Conservation (phyloP, 2,797 vertebrate genomes). For the Sciurus vulgaris region DNA sequence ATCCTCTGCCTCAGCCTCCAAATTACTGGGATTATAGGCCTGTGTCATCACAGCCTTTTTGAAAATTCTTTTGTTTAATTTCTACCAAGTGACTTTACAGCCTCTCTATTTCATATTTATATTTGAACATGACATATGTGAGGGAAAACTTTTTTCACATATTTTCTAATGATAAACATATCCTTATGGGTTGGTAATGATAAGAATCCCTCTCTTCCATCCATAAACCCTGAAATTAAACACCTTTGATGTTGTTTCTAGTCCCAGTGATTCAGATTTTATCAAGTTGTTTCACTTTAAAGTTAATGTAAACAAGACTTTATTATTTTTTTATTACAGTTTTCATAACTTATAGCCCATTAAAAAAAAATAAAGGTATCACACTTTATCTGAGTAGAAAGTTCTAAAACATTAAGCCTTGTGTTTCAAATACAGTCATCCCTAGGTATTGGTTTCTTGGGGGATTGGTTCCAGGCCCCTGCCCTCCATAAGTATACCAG, state of each 20-base stretch:
- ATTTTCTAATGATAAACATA: conserved; percentile 1
- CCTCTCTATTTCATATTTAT: conserved; percentile 24
- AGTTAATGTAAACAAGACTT: background rate
- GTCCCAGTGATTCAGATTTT: conserved; percentile 1
- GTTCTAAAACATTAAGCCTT: conserved; percentile 45
- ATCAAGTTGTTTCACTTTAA: conserved; percentile 54
- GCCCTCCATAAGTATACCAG: background rate
- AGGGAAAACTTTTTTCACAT: background rate
- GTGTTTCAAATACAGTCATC: background rate
- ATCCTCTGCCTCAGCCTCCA: too few relatives aligned
- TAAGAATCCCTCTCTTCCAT: background rate
- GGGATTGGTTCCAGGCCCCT: background rate
- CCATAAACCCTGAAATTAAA: background rate
- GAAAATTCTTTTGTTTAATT: background rate
- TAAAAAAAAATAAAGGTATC: conserved; percentile 1
- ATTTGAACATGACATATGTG: background rate
- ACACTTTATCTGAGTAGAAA: conserved; percentile 51
- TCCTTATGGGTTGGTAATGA: background rate
- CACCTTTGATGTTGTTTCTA: conserved; percentile 31
- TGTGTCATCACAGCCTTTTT: background rate
- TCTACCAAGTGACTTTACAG: conserved; percentile 28
- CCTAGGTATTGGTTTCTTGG: background rate
- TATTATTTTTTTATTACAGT: background rate
- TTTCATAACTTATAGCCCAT: background rate
- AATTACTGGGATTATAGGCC: too few relatives aligned